phyloP scores from a whole-genome alignment of 2,888 invertebrate genomes.

The Quadriops clusia region DNA sequence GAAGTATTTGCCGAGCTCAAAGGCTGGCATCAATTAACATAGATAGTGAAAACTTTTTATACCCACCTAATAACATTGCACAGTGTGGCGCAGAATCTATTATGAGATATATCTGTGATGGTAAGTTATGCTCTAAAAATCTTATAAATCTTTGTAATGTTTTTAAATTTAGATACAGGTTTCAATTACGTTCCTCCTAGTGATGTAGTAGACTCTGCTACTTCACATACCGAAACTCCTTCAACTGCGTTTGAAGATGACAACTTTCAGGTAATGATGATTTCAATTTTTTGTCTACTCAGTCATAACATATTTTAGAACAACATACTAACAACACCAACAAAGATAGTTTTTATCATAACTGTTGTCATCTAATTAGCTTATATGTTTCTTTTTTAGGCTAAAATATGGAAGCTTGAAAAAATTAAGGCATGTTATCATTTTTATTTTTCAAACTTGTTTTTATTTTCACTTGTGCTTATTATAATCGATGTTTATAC shows the following conservation, averaged over 20 bases:
- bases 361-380: no score
- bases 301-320: no score
- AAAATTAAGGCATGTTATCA: constrained; percentile 47
- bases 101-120: constrained; percentile 50
- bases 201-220: no score
- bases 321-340: no score
- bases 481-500: not conserved
- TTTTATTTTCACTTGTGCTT: constrained; percentile 10
- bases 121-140: constrained; percentile 24
- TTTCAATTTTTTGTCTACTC: no score
- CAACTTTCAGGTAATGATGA: no score
- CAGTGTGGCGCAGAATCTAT: constrained; percentile 50
- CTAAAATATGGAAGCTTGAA: constrained; percentile 45
- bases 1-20: constrained; percentile 51
- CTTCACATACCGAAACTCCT: no score
- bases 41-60: constrained; percentile 48
- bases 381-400: constrained; percentile 41
- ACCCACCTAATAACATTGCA: constrained; percentile 53
- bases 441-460: constrained; percentile 23
- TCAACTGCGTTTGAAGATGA: no score
- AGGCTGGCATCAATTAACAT: constrained; percentile 49
- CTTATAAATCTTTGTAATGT: not conserved
- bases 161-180: not conserved
- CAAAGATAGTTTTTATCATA: no score
- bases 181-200: no score